Base-by-base conservation (phyloP, 2,888 invertebrate genomes). In the Nephrotoma flavescens region DNA sequence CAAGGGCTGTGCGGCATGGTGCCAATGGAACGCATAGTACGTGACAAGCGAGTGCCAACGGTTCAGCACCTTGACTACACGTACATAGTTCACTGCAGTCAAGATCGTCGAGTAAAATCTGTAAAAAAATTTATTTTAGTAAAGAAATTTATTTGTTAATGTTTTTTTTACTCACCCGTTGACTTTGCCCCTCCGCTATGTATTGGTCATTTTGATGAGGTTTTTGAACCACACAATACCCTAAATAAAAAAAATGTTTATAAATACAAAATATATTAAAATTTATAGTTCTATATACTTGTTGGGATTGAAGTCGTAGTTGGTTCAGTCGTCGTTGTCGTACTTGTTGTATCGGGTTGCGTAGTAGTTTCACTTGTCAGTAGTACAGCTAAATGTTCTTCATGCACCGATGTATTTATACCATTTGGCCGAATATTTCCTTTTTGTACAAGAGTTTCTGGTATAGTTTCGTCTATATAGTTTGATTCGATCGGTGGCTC, bases 21-120 rank as follows among this genome's bases (percentile, higher is more conserved):
- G 96, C 96, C 86, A 96, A 94, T 86, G 97, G 96, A 86, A 97
- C 96, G 92, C 97, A 97, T 88, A 97, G 95, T 89, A 97, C 96
- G 92, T 96, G 96, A 92, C 97, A 97, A 87, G 95, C 95, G 88
- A 97, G 94, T 89, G 95, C 95, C 86, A 94, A 92, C 0, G 95
- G 95, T 87, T 95, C 93, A 15, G n/a, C 52, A n/a, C 86, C 86
- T 15, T 86, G 52, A 90, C 96, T 95, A 90, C 97, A 97, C 89
- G 96, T 95, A 92, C 97, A 97, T 87, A 97, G 93, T 92, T 97
- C 97, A 71, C 97, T 97, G 92, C 97, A 97, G 90, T 97, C 97
- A 44, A 96, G 94, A 90, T 97, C 97, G 88, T 97, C 96, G 89
- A 96, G 95, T 44, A 95, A 94, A 91, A 96, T 85, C 85, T 85